These are phyloP conservation scores for Callyntrura guangdongensis DNA, from an alignment of 2,888 invertebrate species.

Conservation along the genomic window DNA sequence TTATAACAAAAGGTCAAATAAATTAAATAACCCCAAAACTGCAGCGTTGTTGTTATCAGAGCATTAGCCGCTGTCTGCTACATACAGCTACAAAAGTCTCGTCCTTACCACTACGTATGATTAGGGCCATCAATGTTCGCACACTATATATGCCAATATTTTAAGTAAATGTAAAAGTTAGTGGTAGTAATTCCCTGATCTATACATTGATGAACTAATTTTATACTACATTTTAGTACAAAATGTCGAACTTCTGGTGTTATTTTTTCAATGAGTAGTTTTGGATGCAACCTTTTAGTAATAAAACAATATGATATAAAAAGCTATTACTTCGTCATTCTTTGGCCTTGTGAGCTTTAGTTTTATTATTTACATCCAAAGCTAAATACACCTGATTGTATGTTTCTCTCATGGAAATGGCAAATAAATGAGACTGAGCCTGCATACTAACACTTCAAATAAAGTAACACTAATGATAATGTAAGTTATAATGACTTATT, in stretches of 20 bases:
- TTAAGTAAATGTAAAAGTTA: no score
- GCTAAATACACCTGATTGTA: not conserved
- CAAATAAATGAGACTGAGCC: not conserved
- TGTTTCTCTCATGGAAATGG: not conserved
- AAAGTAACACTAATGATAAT: not conserved
- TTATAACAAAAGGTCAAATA: slow-evolving; percentile 36
- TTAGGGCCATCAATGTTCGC: no score
- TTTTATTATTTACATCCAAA: not conserved
- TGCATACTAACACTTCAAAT: not conserved
- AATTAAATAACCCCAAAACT: slow-evolving; percentile 33
- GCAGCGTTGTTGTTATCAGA: slow-evolving; percentile 4
- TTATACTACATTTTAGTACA: no score
- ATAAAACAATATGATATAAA: not conserved
- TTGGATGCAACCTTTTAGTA: slow-evolving; percentile 1
- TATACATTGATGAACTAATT: no score
- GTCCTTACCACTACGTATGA: no score
- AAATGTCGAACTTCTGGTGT: no score
- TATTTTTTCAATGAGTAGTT: no score
- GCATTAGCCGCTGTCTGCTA: not conserved
- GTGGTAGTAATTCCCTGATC: no score
- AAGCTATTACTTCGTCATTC: not conserved
- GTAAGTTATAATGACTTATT: not conserved
- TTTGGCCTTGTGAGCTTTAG: not conserved
- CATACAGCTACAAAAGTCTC: not conserved
- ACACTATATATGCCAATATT: no score